phyloP scores from a whole-genome alignment of 2,797 vertebrate genomes.

The Cottoperca gobio region DNA sequence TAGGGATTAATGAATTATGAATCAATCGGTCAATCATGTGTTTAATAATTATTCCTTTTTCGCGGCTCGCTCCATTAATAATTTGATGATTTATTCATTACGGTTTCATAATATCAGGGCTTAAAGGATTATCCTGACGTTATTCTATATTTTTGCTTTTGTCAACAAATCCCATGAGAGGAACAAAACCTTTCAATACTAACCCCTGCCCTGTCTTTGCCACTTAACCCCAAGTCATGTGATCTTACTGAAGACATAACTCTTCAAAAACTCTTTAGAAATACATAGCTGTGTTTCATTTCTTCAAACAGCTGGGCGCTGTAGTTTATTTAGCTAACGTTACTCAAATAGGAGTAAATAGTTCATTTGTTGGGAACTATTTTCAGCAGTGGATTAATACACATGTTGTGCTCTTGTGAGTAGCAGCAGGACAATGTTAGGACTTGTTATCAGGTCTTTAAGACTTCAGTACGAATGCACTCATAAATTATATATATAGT shows the following conservation, averaged over 20 bases:
- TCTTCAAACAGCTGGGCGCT: not conserved
- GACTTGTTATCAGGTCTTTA: too few species aligned
- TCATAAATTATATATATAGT: too few species aligned
- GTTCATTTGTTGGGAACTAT: not conserved
- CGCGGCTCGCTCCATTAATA: slow-evolving; percentile 6
- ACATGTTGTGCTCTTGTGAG: too few species aligned
- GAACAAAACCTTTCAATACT: not conserved
- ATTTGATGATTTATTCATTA: slow-evolving; percentile 11
- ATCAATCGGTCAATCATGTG: slow-evolving; percentile 17
- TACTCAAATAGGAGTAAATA: not conserved
- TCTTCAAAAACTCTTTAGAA: not conserved
- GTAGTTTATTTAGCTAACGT: not conserved
- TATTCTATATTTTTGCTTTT: slow-evolving; percentile 4
- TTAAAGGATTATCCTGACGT: slow-evolving; percentile 1
- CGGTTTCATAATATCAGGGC: not conserved
- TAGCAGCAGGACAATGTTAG: too few species aligned
- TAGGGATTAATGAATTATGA: slow-evolving; percentile 25
- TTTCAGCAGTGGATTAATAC: not conserved
- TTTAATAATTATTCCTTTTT: slow-evolving; percentile 10
- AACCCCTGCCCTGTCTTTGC: not conserved
- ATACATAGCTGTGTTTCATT: not conserved
- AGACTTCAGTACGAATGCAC: not conserved
- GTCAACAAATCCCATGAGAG: not conserved
- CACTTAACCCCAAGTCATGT: not conserved
- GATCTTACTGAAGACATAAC: not conserved